Conservation (phyloP, 2,888 invertebrate genomes). For the Aelia acuminata region DNA sequence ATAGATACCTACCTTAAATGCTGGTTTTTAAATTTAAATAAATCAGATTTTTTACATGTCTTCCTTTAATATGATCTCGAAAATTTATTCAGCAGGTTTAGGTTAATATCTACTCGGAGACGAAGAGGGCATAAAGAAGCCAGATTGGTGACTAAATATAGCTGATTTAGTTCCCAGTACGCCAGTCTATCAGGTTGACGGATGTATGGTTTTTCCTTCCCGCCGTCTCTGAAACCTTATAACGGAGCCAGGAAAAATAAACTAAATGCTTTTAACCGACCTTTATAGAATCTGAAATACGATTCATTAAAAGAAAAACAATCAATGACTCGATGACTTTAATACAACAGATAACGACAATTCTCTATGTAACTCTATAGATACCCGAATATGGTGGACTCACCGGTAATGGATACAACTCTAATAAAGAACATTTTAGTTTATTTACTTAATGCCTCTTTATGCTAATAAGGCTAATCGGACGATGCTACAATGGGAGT, state of each 20-base stretch:
- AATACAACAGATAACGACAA: neutral
- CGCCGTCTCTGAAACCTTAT: neutral
- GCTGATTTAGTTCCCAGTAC: neutral
- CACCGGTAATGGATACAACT: too few relatives aligned
- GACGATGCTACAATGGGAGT: too few relatives aligned
- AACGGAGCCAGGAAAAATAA: slow-evolving; percentile 3
- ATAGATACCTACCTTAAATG: too few relatives aligned
- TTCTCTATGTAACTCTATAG: too few relatives aligned
- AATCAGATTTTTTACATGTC: too few relatives aligned
- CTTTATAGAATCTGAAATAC: neutral
- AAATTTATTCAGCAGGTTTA: slow-evolving; percentile 11
- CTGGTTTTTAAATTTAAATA: too few relatives aligned
- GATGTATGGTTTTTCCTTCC: slow-evolving; percentile 7
- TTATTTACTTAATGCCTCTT: too few relatives aligned
- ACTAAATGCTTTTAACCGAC: slow-evolving; percentile 27
- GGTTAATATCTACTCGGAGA: neutral
- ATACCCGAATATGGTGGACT: too few relatives aligned
- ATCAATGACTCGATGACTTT: neutral
- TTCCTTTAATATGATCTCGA: neutral
- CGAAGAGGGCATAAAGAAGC: slow-evolving; percentile 19
- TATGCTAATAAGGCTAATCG: too few relatives aligned
- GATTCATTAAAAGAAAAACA: neutral
- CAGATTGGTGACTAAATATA: slow-evolving; percentile 45
- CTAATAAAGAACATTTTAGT: too few relatives aligned
- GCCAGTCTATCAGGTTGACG: slow-evolving; percentile 30